Conservation (phyloP, 2,113 vertebrate genomes). For the Edolisoma coerulescens region DNA sequence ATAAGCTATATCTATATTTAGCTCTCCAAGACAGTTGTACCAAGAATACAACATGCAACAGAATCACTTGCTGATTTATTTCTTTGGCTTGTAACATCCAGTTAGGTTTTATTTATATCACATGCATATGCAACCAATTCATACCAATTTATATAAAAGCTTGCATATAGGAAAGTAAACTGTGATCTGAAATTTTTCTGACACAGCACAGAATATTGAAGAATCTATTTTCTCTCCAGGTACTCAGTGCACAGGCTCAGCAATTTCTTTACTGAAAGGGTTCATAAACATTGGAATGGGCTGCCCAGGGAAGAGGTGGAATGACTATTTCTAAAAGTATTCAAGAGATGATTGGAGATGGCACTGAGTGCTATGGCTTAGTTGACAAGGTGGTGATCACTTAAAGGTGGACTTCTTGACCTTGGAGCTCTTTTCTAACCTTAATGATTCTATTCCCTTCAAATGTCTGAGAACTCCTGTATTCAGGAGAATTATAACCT, state of each 20-base stretch:
- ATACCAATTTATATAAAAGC: background rate
- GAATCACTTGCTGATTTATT: background rate
- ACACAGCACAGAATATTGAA: background rate
- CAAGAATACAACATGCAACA: background rate
- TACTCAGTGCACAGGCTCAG: background rate
- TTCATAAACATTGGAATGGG: background rate
- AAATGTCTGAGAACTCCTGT: background rate
- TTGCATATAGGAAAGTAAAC: background rate
- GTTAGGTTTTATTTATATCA: slow-evolving; percentile 17
- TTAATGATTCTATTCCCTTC: background rate
- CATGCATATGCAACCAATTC: background rate
- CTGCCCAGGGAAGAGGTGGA: background rate
- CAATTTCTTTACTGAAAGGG: background rate
- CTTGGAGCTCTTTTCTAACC: background rate
- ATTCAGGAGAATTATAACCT: background rate
- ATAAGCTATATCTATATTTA: background rate
- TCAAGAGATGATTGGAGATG: background rate
- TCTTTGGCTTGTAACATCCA: background rate
- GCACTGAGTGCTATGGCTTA: background rate
- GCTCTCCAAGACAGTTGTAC: background rate
- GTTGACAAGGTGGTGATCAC: background rate
- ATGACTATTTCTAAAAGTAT: background rate
- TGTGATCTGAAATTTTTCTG: background rate
- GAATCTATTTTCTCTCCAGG: background rate
- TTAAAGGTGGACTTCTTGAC: background rate